Conservation (phyloP, 2,797 vertebrate genomes). For the Sitta carolinensis region DNA sequence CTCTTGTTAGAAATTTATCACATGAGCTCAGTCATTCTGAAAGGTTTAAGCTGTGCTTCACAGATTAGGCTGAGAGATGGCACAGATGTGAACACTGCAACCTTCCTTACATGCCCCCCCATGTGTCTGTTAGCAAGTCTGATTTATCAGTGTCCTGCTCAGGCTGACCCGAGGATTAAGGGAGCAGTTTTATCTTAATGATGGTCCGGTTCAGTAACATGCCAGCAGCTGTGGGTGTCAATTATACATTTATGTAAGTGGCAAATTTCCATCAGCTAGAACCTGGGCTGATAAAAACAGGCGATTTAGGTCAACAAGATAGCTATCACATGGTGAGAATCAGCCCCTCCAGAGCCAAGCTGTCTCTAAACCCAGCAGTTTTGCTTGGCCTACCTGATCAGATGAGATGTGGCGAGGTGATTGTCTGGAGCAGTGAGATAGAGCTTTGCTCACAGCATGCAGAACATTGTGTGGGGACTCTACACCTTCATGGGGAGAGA, state of each 20-base stretch:
- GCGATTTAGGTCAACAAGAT: constrained; percentile 12
- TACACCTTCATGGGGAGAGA: neutral
- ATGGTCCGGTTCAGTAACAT: neutral
- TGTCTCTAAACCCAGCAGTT: neutral
- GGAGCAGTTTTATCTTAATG: constrained; percentile 17
- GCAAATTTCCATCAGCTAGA: neutral
- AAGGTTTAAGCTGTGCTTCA: neutral
- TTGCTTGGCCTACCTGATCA: neutral
- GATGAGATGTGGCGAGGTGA: neutral
- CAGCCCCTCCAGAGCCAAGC: neutral
- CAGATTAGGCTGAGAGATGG: neutral
- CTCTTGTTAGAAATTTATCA: neutral
- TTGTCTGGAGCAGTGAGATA: neutral
- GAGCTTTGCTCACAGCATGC: neutral
- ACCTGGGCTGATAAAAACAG: constrained; percentile 28
- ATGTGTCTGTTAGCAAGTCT: neutral
- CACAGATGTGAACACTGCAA: neutral
- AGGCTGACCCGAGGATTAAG: constrained; percentile 23
- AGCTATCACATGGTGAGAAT: neutral
- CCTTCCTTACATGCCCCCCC: neutral
- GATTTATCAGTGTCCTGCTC: neutral
- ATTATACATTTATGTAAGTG: constrained; percentile 4
- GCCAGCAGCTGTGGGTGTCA: neutral
- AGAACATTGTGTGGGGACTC: neutral
- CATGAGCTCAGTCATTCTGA: neutral